These are phyloP conservation scores for Tinea trinotella DNA, from an alignment of 2,888 invertebrate genomes.

Conservation along the genomic window DNA sequence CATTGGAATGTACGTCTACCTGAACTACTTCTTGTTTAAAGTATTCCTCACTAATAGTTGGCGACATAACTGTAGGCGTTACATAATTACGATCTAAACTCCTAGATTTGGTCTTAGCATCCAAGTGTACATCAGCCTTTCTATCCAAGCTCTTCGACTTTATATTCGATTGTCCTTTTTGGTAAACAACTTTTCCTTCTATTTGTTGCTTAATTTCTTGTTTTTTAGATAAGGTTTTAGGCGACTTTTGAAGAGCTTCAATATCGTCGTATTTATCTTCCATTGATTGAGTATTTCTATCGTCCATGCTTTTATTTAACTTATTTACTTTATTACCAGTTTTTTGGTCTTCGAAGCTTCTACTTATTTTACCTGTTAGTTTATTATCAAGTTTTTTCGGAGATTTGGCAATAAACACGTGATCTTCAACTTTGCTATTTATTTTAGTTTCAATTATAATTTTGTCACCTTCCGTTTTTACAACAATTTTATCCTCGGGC, in stretches of 20 bases:
- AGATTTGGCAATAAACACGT: conserved; percentile 82
- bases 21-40: conserved; percentile 63
- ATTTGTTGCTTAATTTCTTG: conserved; percentile 76
- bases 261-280: conserved; percentile 75
- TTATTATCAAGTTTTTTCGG: conserved; percentile 79
- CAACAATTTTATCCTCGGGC: conserved; percentile 81
- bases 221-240: conserved; percentile 71
- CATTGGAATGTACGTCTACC: conserved; percentile 60
- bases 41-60: conserved; percentile 54
- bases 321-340: conserved; percentile 66
- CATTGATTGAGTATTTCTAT: conserved; percentile 72
- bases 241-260: conserved; percentile 69
- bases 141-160: conserved; percentile 79
- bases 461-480: conserved; percentile 79
- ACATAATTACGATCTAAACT: conserved; percentile 78
- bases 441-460: conserved; percentile 81
- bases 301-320: conserved; percentile 76
- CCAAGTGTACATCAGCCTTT: conserved; percentile 72
- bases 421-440: conserved; percentile 81
- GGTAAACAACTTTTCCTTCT: conserved; percentile 75
- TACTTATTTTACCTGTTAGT: conserved; percentile 69
- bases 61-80: conserved; percentile 44
- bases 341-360: conserved; percentile 75
- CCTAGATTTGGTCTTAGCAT: conserved; percentile 74
- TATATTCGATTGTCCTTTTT: conserved; percentile 63